Base-by-base conservation (phyloP, 1,140 invertebrate species). In the Galleria mellonella region DNA sequence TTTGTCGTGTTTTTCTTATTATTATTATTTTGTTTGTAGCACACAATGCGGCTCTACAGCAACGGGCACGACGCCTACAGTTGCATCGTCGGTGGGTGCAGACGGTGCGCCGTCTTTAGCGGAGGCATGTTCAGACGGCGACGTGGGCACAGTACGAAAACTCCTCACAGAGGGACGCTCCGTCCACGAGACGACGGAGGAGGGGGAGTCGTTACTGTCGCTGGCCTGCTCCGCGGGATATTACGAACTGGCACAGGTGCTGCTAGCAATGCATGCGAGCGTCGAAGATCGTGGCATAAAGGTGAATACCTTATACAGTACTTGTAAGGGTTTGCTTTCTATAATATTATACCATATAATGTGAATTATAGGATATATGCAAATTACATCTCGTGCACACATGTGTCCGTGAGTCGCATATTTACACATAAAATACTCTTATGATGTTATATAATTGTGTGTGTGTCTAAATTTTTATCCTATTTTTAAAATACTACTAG, bases 251-350 rank as follows among this genome's bases (percentile, higher is more conserved):
- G 96, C 95, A 50, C 95, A 97, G 89, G 95, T 98, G 66, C 87
- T 98, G 57, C 88, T 99, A 64, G 96, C 96, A 27, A 98, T 98
- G 96, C 94, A 95, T 86, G 97, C 97, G 27, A 98, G 98, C 87
- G 96, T 98, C 32, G 97, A 99, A 88, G 97, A 98, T 81, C 89
- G 97, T 32, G 97, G 97, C 23, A 94, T 96, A 64, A 90, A 90
- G 71, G 81, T 84, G 32, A 52, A 47, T 42, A 1, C 9, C 10
- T 41, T 3, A 13, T 13, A 10, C 4, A 13, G 12, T 9, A 29
- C 9, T 28, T 23, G 38, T 2, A 1, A 37, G 3, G 17, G 9
- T 37, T 37, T 17, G 14, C 9, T 32, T 32, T 32, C 31, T n/a
- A n/a, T n/a, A 32, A 3, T n/a, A 4, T 32, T 32, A 32, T 32